Evolutionary conservation across 2,888 invertebrate species (phyloP).

Genomic region (Biston stratarius): DNA sequence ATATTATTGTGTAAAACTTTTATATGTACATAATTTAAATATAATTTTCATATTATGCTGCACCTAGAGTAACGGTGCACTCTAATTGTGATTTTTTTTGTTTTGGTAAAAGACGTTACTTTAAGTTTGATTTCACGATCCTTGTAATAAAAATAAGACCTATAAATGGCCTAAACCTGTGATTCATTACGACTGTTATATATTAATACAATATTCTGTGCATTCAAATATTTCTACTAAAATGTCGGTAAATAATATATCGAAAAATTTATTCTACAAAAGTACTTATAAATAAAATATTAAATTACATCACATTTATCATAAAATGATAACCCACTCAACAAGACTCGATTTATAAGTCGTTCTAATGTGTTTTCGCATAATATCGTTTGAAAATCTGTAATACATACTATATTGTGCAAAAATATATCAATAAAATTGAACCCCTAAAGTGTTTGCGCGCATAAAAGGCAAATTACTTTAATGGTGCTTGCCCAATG

Average conservation of each 20-base stretch:
- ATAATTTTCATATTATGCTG: conserved; percentile 9
- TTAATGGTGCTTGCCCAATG: no score
- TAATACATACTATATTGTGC: no score
- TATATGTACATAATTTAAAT: conserved; percentile 5
- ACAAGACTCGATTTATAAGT: no score
- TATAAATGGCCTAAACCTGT: conserved; percentile 50
- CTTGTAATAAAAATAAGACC: conserved; percentile 32
- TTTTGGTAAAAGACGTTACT: conserved; percentile 70
- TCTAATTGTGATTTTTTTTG: conserved; percentile 57
- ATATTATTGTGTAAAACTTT: conserved; percentile 8
- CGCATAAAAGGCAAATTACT: not conserved
- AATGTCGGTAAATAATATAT: not conserved
- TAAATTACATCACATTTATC: no score
- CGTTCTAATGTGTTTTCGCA: no score
- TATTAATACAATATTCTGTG: conserved; percentile 24
- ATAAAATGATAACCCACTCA: no score
- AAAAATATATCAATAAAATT: no score
- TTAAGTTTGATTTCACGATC: conserved; percentile 47
- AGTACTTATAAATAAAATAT: not conserved
- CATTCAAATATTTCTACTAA: conserved; percentile 23
- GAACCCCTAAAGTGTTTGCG: no score
- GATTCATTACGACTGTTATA: conserved; percentile 30
- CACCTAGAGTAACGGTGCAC: conserved; percentile 50
- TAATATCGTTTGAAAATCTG: no score
- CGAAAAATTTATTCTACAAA: not conserved